Percentiles rank a stretch among this genome's conserved stretches.
These are phyloP conservation scores for Vidua macroura DNA, from an alignment of 2,113 vertebrate genomes.

Conservation along the genomic window DNA sequence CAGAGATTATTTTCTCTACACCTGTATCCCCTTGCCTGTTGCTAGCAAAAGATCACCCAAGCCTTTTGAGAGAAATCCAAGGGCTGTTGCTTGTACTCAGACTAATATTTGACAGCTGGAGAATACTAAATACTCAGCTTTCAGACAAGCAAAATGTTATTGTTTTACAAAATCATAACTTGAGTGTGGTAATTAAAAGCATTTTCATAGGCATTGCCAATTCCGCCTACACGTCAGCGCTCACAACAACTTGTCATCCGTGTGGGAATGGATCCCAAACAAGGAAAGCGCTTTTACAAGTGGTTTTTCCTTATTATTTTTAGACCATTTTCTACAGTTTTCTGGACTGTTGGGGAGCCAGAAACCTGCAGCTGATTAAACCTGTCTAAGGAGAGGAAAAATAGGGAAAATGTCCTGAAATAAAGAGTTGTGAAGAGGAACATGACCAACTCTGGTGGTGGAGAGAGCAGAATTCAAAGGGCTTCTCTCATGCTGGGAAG, in stretches of 20 bases:
- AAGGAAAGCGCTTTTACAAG: background rate
- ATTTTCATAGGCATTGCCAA: slow-evolving; percentile 40
- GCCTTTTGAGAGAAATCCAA: background rate
- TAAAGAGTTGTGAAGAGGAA: background rate
- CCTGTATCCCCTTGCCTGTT: background rate
- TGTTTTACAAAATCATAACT: slow-evolving; percentile 45
- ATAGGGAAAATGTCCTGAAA: background rate
- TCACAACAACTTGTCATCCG: background rate
- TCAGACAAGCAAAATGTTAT: slow-evolving; percentile 51
- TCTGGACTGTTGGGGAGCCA: background rate
- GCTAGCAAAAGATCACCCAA: background rate
- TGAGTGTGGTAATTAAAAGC: slow-evolving; percentile 46
- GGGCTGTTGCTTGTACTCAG: background rate
- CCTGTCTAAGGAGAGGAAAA: background rate
- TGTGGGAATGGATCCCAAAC: background rate
- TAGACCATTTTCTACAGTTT: background rate
- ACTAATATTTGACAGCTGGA: slow-evolving; percentile 22
- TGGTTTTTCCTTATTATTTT: background rate
- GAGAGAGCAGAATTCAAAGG: background rate
- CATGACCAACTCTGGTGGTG: background rate
- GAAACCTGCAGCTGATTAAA: background rate
- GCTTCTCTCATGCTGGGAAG: background rate
- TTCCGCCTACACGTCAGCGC: slow-evolving; percentile 20
- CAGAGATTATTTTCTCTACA: background rate
- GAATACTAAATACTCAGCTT: slow-evolving; percentile 36